Conservation (phyloP, 2,113 vertebrate species). For the Tapirus terrestris region DNA sequence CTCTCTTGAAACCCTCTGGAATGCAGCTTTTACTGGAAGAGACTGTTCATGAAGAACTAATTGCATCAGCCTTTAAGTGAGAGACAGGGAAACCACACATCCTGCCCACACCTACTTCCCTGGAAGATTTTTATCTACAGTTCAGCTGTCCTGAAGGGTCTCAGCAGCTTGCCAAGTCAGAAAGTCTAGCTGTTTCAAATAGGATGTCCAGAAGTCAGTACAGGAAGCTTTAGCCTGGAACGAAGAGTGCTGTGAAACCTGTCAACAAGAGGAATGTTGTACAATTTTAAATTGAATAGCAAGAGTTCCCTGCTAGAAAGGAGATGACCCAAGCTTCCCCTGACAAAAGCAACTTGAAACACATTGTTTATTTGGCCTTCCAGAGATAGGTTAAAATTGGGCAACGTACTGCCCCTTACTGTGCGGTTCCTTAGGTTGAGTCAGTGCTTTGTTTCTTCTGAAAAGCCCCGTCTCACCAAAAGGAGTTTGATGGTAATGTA, state of each 20-base stretch:
- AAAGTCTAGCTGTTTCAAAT: background rate
- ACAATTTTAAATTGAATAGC: background rate
- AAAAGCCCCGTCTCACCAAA: slow-evolving; percentile 1
- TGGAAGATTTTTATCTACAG: slow-evolving; percentile 49
- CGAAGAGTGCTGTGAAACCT: background rate
- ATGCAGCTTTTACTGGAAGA: slow-evolving; percentile 53
- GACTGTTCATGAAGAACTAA: slow-evolving; percentile 48
- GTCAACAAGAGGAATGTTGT: slow-evolving; percentile 10
- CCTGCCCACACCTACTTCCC: slow-evolving; percentile 78
- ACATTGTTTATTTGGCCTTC: background rate
- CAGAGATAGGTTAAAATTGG: background rate
- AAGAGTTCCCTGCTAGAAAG: background rate
- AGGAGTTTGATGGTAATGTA: slow-evolving; percentile 52
- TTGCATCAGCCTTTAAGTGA: slow-evolving; percentile 20
- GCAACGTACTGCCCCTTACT: background rate
- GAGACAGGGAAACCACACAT: slow-evolving; percentile 30
- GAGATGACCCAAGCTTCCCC: background rate
- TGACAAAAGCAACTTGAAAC: slow-evolving; percentile 11
- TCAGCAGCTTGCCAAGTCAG: slow-evolving; percentile 21
- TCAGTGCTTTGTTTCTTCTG: slow-evolving; percentile 59
- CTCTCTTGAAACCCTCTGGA: slow-evolving; percentile 53
- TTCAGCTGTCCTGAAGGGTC: slow-evolving; percentile 8
- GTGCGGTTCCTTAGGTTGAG: background rate
- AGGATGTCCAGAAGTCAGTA: background rate
- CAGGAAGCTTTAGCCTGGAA: slow-evolving; percentile 39